A percentile compares a stretch with the other conserved stretches of the same genome.
Evolutionary conservation across 2,888 invertebrate species (phyloP).

Genomic region (Eulithis prunata): DNA sequence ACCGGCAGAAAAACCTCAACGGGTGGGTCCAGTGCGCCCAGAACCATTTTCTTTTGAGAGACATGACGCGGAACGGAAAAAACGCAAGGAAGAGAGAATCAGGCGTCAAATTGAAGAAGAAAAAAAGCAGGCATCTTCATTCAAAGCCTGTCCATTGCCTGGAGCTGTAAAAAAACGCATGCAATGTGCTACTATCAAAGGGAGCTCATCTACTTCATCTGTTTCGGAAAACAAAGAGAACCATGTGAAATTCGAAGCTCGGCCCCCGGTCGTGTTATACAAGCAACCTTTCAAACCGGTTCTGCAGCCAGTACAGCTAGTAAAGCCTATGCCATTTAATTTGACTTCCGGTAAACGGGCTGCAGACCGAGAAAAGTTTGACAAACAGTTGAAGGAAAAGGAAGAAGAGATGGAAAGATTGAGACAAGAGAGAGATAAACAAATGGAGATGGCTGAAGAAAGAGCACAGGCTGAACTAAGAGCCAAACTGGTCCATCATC

Average conservation of each 20-base stretch:
- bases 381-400: slow-evolving; percentile 81
- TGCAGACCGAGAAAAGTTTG: slow-evolving; percentile 85
- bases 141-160: slow-evolving; percentile 89
- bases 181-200: slow-evolving; percentile 58
- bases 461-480: slow-evolving; percentile 80
- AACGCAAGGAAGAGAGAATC: slow-evolving; percentile 85
- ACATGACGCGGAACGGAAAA: slow-evolving; percentile 82
- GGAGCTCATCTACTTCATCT: slow-evolving; percentile 59
- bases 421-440: slow-evolving; percentile 65
- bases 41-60: slow-evolving; percentile 89
- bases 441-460: slow-evolving; percentile 73
- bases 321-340: slow-evolving; percentile 80
- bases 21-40: slow-evolving; percentile 62
- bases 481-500: slow-evolving; percentile 84
- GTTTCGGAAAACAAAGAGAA: slow-evolving; percentile 76
- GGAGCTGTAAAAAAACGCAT: slow-evolving; percentile 72
- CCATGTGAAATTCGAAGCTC: slow-evolving; percentile 84
- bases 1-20: slow-evolving; percentile 49
- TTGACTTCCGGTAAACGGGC: slow-evolving; percentile 87
- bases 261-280: slow-evolving; percentile 84
- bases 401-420: slow-evolving; percentile 77
- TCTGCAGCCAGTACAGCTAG: slow-evolving; percentile 69
- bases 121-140: slow-evolving; percentile 85
- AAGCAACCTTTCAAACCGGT: slow-evolving; percentile 87
- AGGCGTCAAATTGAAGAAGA: slow-evolving; percentile 84